These are phyloP conservation scores for Arctocebus calabarensis DNA, from an alignment of 2,797 vertebrate species.

Conservation along the genomic window DNA sequence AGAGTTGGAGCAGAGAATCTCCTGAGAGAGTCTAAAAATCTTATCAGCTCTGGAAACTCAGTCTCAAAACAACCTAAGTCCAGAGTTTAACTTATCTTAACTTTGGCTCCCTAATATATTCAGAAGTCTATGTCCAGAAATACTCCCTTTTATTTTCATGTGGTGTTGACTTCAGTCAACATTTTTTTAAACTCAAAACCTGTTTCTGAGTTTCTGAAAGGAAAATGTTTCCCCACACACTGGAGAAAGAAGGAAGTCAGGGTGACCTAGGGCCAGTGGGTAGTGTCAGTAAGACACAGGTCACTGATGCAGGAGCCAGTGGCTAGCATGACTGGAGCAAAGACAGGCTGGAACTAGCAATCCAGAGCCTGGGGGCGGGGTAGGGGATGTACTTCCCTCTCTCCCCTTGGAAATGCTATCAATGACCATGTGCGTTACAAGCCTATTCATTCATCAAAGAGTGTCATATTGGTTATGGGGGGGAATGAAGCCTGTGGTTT, in stretches of 20 bases:
- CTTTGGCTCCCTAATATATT: neutral
- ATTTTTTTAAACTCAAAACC: neutral
- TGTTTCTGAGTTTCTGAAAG: constrained; percentile 41
- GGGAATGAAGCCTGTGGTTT: neutral
- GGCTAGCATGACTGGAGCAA: neutral
- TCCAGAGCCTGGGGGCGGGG: neutral
- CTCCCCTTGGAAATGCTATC: neutral
- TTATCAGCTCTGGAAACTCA: neutral
- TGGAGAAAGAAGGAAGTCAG: neutral
- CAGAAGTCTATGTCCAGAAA: constrained; percentile 48
- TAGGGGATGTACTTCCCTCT: neutral
- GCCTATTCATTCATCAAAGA: neutral
- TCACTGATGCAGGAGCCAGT: neutral
- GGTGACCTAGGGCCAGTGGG: neutral
- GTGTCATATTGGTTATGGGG: neutral
- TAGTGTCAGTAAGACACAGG: neutral
- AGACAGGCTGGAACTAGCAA: neutral
- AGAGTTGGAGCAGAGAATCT: neutral
- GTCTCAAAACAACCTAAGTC: neutral
- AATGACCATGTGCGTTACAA: neutral
- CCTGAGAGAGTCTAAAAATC: constrained; percentile 5
- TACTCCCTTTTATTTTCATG: neutral
- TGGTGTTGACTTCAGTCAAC: neutral
- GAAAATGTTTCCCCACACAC: neutral
- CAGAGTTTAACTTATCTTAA: neutral